Base-by-base conservation (phyloP, 1,140 invertebrate genomes). In the Drosophila bipectinata region DNA sequence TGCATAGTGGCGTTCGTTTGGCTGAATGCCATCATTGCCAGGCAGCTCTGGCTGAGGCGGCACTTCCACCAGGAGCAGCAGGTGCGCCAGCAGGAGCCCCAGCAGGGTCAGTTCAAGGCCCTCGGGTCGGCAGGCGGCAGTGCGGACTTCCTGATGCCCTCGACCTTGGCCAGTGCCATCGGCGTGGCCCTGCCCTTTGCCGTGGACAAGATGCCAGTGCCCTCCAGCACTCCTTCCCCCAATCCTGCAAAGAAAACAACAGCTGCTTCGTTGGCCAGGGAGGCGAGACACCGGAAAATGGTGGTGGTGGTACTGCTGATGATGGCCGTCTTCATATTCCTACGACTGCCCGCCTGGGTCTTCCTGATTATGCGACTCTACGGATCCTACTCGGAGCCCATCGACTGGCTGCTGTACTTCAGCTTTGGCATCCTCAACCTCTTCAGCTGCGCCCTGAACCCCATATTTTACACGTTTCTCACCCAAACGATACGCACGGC, bases 401-500 rank as follows among this genome's bases (percentile, higher is more conserved):
- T 82, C 4, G 90, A 87, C 72, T 93, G 92, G 92, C 81, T 93
- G 34, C 66, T 94, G 4, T 92, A 93, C 67, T 93, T 92, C 49
- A 54, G 77, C 3, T 92, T 94, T 7, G 92, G 92, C 4, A 77
- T 92, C 4, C 66, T 94, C 6, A 92, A 92, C 18, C 68, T 94
- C 5, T 41, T 93, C 3, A 94, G 93, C 52, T 93, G 93, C 21
- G 92, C 92, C 1, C 26, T 94, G 3, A 93, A 94, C 92, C 94
- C 94, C 2, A 92, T 94, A 30, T 80, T 94, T 2, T 94, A 94
- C 62, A 92, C 93, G 0, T 94, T 93, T 71, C 79, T 94, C 2
- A 92, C 93, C 15, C 91, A 93, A 61, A 93, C 93, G 6, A 82
- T 94, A 1, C 64, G 72, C 24, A 77, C 72, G 4, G 34, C 76